Percentiles rank a stretch among this genome's conserved stretches.
Conservation (phyloP, 1,140 invertebrate species). For the Glomeris maerens region DNA sequence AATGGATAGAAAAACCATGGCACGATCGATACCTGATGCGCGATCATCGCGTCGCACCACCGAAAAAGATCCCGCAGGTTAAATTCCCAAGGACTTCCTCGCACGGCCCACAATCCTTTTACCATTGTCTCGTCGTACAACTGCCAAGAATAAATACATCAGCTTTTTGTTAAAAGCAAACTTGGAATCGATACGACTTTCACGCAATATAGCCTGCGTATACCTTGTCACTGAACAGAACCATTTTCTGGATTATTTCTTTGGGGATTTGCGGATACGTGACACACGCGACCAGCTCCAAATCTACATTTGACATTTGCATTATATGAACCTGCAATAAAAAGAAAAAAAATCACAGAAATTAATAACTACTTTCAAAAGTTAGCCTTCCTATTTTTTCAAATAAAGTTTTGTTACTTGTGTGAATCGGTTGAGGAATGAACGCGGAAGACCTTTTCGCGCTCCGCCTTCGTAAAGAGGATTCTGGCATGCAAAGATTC, state of each 20-base stretch:
- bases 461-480: conserved; percentile 91
- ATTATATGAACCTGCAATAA: conserved; percentile 59
- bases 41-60: conserved; percentile 61
- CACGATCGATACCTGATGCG: conserved; percentile 17
- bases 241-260: conserved; percentile 50
- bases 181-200: neutral
- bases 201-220: conserved; percentile 3
- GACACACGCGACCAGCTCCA: conserved; percentile 41
- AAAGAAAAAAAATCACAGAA: conserved; percentile 3
- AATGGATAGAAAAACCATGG: neutral
- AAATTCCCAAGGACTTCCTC: conserved; percentile 86
- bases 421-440: conserved; percentile 95
- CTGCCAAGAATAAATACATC: conserved; percentile 18
- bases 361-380: conserved; percentile 12
- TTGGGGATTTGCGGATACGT: conserved; percentile 33
- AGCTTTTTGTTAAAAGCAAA: neutral
- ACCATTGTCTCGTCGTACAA: conserved; percentile 48
- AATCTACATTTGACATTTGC: conserved; percentile 57
- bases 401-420: conserved; percentile 43
- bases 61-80: conserved; percentile 88
- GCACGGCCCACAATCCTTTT: conserved; percentile 45
- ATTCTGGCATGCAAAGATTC: conserved; percentile 97
- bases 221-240: conserved; percentile 57
- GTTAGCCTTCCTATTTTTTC: neutral
- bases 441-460: conserved; percentile 84